phyloP scores from a whole-genome alignment of 2,888 invertebrate genomes.

The Limnephilus lunatus region DNA sequence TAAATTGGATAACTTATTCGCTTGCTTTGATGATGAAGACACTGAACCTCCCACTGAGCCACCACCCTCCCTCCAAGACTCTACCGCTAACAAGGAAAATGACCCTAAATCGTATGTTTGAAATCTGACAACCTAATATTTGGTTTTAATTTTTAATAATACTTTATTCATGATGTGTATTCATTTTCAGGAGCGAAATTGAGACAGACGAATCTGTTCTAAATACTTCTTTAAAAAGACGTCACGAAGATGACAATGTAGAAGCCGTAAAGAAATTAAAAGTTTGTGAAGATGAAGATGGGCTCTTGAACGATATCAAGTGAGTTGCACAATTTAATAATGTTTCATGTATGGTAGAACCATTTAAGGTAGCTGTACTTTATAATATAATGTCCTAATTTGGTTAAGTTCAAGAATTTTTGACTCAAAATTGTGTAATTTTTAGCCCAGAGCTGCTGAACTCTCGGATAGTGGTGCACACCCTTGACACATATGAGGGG shows the following conservation, averaged over 20 bases:
- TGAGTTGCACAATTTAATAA: constrained; percentile 16
- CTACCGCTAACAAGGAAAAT: neutral
- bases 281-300: constrained; percentile 69
- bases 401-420: neutral
- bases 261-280: constrained; percentile 67
- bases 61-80: neutral
- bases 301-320: constrained; percentile 68
- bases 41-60: constrained; percentile 14
- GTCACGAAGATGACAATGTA: constrained; percentile 62
- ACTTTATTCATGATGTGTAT: neutral
- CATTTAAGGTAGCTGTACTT: neutral
- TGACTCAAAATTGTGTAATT: neutral
- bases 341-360: neutral
- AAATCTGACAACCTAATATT: neutral
- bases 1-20: constrained; percentile 60
- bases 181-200: constrained; percentile 22
- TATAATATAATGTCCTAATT: neutral
- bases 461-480: constrained; percentile 91
- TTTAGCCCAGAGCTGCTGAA: constrained; percentile 84
- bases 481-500: constrained; percentile 92
- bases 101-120: constrained; percentile 3
- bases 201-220: constrained; percentile 29
- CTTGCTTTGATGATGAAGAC: constrained; percentile 63
- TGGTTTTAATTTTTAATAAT: neutral
- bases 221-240: constrained; percentile 47